A percentile compares a stretch with the other conserved stretches of the same genome.
These are phyloP conservation scores for Spisula solida DNA, from an alignment of 2,888 invertebrate genomes.

Conservation along the genomic window DNA sequence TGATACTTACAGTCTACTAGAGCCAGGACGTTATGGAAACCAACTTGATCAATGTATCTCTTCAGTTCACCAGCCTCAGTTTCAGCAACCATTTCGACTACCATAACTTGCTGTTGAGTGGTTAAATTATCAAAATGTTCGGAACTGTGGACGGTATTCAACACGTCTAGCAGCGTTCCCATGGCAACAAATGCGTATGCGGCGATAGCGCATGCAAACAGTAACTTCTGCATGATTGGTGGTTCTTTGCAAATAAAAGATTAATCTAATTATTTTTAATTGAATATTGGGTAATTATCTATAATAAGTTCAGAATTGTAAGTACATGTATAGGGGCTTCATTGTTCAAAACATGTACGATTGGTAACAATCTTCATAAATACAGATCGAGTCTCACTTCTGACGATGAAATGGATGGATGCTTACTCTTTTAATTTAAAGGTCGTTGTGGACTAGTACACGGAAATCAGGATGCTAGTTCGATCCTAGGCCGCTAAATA, in stretches of 20 bases:
- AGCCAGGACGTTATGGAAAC: constrained; percentile 53
- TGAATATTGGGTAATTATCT: too few relatives aligned
- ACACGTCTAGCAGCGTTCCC: constrained; percentile 3
- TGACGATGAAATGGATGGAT: too few relatives aligned
- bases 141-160: constrained; percentile 48
- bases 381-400: too few relatives aligned
- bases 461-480: too few relatives aligned
- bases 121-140: constrained; percentile 38
- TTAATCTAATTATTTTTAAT: neutral
- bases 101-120: constrained; percentile 43
- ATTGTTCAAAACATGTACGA: too few relatives aligned
- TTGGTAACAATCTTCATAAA: too few relatives aligned
- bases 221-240: constrained; percentile 18
- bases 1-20: constrained; percentile 56
- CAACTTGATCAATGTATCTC: constrained; percentile 56
- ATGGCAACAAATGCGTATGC: neutral
- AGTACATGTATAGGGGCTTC: too few relatives aligned
- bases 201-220: neutral
- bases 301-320: too few relatives aligned
- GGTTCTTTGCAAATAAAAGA: neutral
- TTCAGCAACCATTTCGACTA: constrained; percentile 60
- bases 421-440: too few relatives aligned
- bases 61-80: constrained; percentile 59
- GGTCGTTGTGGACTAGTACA: too few relatives aligned
- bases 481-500: too few relatives aligned